Evolutionary conservation across 2,888 invertebrate genomes (phyloP).

Genomic region (Loripinus fragilis): DNA sequence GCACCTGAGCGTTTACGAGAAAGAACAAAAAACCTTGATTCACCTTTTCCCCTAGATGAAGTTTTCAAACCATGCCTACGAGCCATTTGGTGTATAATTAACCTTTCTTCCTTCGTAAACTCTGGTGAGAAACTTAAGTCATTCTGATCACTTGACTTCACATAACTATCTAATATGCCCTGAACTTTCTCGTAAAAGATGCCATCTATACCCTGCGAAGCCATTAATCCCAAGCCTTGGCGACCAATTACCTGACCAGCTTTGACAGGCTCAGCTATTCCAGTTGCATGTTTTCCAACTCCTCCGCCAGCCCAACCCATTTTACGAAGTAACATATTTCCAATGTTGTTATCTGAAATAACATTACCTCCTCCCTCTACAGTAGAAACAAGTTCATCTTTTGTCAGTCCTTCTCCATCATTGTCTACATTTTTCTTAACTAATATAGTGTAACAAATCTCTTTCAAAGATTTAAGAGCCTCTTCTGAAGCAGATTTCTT

Average conservation of each 20-base stretch:
- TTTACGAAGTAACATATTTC: conserved; percentile 86
- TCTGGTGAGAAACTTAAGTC: conserved; percentile 84
- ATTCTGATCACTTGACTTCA: conserved; percentile 75
- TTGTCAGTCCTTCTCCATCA: conserved; percentile 65
- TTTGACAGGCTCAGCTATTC: conserved; percentile 87
- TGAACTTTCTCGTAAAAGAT: conserved; percentile 75
- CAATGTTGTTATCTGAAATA: conserved; percentile 84
- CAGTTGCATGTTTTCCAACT: conserved; percentile 87
- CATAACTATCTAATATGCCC: conserved; percentile 79
- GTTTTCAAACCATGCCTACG: conserved; percentile 85
- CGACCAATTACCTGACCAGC: conserved; percentile 73
- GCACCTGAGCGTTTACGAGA: conserved; percentile 84
- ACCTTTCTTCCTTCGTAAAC: conserved; percentile 84
- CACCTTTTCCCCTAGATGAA: conserved; percentile 84
- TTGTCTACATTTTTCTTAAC: conserved; percentile 74
- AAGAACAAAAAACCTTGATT: conserved; percentile 85
- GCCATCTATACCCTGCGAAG: conserved; percentile 65
- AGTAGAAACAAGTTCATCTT: conserved; percentile 73
- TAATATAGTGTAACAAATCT: conserved; percentile 78
- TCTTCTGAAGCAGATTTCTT: conserved; percentile 67
- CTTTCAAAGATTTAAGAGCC: conserved; percentile 68
- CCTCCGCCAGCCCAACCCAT: conserved; percentile 92
- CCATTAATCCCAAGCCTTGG: conserved; percentile 79
- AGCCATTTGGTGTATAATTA: conserved; percentile 82
- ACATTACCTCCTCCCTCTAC: conserved; percentile 52